Conservation (phyloP, 2,888 invertebrate genomes). For the Brenthis hecate region DNA sequence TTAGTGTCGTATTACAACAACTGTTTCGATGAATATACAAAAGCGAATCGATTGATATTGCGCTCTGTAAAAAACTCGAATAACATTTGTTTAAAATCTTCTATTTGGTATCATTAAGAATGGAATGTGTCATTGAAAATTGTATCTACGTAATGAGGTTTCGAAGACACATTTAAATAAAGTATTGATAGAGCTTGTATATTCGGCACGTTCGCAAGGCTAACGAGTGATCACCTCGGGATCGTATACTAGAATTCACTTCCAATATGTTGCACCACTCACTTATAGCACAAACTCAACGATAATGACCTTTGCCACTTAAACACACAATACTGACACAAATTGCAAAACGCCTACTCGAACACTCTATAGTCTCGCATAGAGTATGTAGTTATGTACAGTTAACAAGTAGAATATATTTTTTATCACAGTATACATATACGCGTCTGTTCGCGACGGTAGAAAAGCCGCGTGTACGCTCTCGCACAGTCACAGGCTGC, state of each 20-base stretch:
- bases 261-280: conserved; percentile 63
- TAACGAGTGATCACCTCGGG: conserved; percentile 63
- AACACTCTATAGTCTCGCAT: conserved; percentile 31
- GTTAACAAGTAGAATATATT: conserved; percentile 33
- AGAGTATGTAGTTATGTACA: conserved; percentile 30
- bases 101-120: conserved; percentile 16
- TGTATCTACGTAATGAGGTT: conserved; percentile 59
- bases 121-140: conserved; percentile 61
- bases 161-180: conserved; percentile 65
- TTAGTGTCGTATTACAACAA: conserved; percentile 55
- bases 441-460: conserved; percentile 64
- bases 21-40: conserved; percentile 39
- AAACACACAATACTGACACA: conserved; percentile 51
- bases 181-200: conserved; percentile 56
- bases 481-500: conserved; percentile 67
- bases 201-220: conserved; percentile 68
- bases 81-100: no score
- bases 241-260: conserved; percentile 54
- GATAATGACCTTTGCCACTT: conserved; percentile 67
- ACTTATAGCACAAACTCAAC: conserved; percentile 62
- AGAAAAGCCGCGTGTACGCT: conserved; percentile 65
- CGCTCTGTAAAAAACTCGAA: no score
- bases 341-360: conserved; percentile 40
- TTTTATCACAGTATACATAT: conserved; percentile 47
- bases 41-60: conserved; percentile 21